phyloP scores from a whole-genome alignment of 2,797 vertebrate genomes.

The Cheirogaleus major region DNA sequence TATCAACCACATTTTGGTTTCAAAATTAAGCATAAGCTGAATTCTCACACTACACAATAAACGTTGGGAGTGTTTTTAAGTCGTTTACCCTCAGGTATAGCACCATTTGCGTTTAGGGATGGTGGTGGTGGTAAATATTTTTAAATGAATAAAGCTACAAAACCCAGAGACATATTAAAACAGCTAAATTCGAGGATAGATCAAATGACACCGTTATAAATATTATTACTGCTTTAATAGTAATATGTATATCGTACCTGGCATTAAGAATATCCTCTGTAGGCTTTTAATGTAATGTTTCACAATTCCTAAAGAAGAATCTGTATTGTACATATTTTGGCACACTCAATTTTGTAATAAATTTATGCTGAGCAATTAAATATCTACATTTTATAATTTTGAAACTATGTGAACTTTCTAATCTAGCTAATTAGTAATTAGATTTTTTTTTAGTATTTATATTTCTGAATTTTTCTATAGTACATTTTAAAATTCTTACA shows the following conservation, averaged over 20 bases:
- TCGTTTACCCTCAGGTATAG: not conserved
- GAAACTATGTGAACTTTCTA: slow-evolving; percentile 48
- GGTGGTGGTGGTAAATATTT: not conserved
- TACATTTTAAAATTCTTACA: slow-evolving; percentile 24
- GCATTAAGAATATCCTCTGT: not conserved
- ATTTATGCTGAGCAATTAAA: not conserved
- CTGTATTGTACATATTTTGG: not conserved
- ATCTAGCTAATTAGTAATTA: slow-evolving; percentile 6
- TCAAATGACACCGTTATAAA: not conserved
- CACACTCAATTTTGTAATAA: not conserved
- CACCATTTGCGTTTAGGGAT: slow-evolving; percentile 22
- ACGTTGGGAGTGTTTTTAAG: not conserved
- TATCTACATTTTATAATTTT: slow-evolving; percentile 38
- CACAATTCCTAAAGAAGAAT: slow-evolving; percentile 33
- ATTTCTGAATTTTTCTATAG: slow-evolving; percentile 39
- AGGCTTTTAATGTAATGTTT: not conserved
- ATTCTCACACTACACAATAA: slow-evolving; percentile 28
- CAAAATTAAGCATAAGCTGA: slow-evolving; percentile 52
- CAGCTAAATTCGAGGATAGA: not conserved
- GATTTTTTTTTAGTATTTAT: slow-evolving; percentile 35
- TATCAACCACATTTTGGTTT: slow-evolving; percentile 57
- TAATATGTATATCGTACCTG: not conserved
- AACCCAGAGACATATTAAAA: not conserved
- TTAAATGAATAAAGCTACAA: slow-evolving; percentile 3
- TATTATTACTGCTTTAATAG: not conserved